Evolutionary conservation across 2,888 invertebrate species (phyloP), one percentile per base, ranked within the genome.

Genomic region (Trichogramma evanescens): DNA sequence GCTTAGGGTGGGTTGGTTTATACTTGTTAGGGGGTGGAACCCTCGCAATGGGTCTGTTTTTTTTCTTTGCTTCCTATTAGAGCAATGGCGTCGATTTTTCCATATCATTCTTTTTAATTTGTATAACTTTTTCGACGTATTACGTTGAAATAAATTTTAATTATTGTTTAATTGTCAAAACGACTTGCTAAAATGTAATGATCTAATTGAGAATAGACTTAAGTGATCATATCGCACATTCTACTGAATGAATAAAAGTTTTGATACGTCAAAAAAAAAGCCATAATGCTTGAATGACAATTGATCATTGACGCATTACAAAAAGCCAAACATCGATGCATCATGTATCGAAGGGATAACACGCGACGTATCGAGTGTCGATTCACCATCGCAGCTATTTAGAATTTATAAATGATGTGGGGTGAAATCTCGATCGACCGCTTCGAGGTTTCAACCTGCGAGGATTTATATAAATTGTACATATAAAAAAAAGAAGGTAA

Each of bases 381-480:
- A 26, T 26, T 26, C 26, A 26, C 26, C 26, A 26, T 26, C 26
- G 26, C 26, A 26, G 26, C 26, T 26, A 26, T 26, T 26, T 26
- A 26, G 26, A 26, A 26, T 26, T 26, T 26, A 2, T 26, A 26
- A 26, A 26, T 26, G 26, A 26, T 26, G 26, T 26, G 26, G 26
- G 58, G 57, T 42, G 45, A 57, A 48, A 10, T 54, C 48, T 50
- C 43, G 52, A 61, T 63, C 10, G 61, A 50, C 38, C 55, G 45
- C 48, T 50, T 10, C 26, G 61, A 59, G 59, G 59, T 44, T 51
- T 54, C 46, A 63, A 70, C 68, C 67, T 67, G 70, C 56, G 26
- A 26, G 26, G 26, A 26, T 26, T 26, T 26, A 26, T 26, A 45
- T 49, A 44, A 61, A 59, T 64, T 66, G 66, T 68, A 70, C 70